Evolutionary conservation across 2,113 vertebrate genomes (phyloP), one percentile per base, ranked within the genome.

Genomic region (Cheirogaleus medius): DNA sequence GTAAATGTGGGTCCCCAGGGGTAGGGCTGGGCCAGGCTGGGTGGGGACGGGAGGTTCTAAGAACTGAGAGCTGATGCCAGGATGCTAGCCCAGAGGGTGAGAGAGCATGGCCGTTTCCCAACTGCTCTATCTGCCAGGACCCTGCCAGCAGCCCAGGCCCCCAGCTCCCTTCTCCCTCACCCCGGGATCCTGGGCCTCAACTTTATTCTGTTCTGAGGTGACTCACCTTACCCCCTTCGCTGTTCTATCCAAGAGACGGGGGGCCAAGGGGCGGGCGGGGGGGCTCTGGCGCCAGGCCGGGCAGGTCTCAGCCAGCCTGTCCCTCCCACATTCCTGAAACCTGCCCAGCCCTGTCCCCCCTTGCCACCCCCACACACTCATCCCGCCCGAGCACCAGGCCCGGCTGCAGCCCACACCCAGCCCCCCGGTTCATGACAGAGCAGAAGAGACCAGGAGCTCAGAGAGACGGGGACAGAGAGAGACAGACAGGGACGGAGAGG

Each of bases 311-410:
- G 95, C 97, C 94, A 96, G 96, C 94, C 95, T 94, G 94, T 68
- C 97, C 96, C 97, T 98, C 97, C 97, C 92, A 96, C 97, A 97
- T 97, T 97, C 97, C 97, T 97, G 94, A 97, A 92, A 98, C 97
- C 97, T 97, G 97, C 97, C 97, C 97, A 97, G 97, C 97, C 97
- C 97, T 98, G 96, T 97, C 95, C 95, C 97, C 97, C 98, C 85
- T 96, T 66, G 49, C 91, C 82, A 7, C 94, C 90, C 96, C 96
- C 97, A 97, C 94, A 94, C 96, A 91, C 91, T 93, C 94, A 96
- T 92, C 87, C 93, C 0, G 27, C 90, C 77, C 81, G 64, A 86
- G 90, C 94, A 89, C 77, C 42, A 25, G 82, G 86, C 95, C 39
- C 64, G n/a, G 91, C 83, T 34, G 13, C 32, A 91, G 87, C 92